Conservation (phyloP, 2,113 vertebrate species). For the Megalops atlanticus region DNA sequence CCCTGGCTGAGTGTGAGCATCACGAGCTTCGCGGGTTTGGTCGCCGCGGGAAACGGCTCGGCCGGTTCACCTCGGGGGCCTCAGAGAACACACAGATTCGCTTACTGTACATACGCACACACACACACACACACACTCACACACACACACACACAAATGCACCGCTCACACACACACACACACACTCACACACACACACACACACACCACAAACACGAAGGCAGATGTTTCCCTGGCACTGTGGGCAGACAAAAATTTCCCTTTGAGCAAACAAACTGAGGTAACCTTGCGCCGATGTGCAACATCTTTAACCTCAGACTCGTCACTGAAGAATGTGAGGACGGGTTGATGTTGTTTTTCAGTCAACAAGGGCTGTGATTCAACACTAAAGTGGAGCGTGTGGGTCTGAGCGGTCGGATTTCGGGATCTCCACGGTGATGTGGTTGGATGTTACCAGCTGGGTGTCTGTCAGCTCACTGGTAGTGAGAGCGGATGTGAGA, state of each 20-base stretch:
- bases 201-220: neutral
- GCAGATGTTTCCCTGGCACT: neutral
- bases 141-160: no score
- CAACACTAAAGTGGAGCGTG: neutral
- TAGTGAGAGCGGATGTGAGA: no score
- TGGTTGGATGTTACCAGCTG: neutral
- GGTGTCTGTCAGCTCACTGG: neutral
- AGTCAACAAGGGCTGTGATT: neutral
- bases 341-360: neutral
- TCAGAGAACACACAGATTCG: neutral
- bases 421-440: neutral
- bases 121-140: no score
- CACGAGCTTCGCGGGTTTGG: neutral
- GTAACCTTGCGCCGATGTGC: neutral
- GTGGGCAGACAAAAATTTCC: neutral
- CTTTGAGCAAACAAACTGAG: neutral
- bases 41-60: neutral
- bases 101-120: neutral
- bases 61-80: neutral
- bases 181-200: no score
- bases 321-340: neutral
- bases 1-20: neutral
- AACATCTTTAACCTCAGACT: neutral
- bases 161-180: no score
- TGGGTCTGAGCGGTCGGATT: neutral